phyloP scores from a whole-genome alignment of 2,797 vertebrate genomes.

The Basileuterus tristriatus region DNA sequence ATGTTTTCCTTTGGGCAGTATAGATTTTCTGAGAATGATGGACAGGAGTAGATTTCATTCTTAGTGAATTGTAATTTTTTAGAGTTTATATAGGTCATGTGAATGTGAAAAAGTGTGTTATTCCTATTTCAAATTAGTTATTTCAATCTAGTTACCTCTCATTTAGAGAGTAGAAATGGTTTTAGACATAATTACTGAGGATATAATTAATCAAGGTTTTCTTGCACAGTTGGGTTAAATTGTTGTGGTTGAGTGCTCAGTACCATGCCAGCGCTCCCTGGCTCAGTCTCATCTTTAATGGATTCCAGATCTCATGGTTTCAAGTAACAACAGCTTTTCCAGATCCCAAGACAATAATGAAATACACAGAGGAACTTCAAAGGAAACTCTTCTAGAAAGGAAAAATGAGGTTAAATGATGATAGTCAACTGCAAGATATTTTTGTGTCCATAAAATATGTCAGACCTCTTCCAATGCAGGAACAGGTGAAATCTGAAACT shows the following conservation, averaged over 20 bases:
- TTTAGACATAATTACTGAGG: neutral
- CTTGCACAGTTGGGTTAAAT: slow-evolving; percentile 13
- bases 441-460: slow-evolving; percentile 48
- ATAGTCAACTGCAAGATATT: slow-evolving; percentile 41
- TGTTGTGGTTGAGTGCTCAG: slow-evolving; percentile 18
- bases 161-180: neutral
- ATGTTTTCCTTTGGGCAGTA: neutral
- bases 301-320: slow-evolving; percentile 66
- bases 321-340: slow-evolving; percentile 66
- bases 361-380: slow-evolving; percentile 69
- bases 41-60: neutral
- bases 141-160: neutral
- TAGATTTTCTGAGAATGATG: neutral
- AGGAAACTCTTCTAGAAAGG: slow-evolving; percentile 31
- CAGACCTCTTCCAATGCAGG: neutral
- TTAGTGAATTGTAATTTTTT: neutral
- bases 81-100: neutral
- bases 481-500: slow-evolving; percentile 68
- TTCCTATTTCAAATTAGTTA: neutral
- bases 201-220: neutral
- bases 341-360: slow-evolving; percentile 61
- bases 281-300: slow-evolving; percentile 39
- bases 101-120: neutral
- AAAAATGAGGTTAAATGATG: slow-evolving; percentile 51
- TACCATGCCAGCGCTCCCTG: slow-evolving; percentile 20